Evolutionary conservation across 2,888 invertebrate species (phyloP).

Genomic region (Schrankia costaestrigalis): DNA sequence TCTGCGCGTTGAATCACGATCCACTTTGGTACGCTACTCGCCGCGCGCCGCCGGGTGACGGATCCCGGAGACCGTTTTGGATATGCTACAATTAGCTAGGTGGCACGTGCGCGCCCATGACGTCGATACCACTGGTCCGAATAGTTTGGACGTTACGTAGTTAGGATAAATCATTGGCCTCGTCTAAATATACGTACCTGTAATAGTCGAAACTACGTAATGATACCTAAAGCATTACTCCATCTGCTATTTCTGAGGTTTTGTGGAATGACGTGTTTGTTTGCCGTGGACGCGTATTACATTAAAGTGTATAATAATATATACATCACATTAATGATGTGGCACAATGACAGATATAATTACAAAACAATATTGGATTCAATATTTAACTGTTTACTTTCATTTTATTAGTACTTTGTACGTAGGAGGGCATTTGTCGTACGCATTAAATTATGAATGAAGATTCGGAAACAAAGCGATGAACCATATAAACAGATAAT

Average conservation of each 20-base stretch:
- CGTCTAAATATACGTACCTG: conserved; percentile 60
- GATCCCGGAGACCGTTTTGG: conserved; percentile 68
- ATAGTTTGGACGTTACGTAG: conserved; percentile 68
- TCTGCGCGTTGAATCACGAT: conserved; percentile 60
- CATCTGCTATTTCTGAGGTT: conserved; percentile 36
- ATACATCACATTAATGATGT: too few relatives aligned
- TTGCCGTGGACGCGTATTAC: too few relatives aligned
- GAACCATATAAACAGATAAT: background rate
- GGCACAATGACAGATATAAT: too few relatives aligned
- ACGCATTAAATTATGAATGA: background rate
- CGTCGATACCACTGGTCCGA: conserved; percentile 58
- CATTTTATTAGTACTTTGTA: too few relatives aligned
- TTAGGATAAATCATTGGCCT: conserved; percentile 61
- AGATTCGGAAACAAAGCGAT: background rate
- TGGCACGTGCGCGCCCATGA: conserved; percentile 70
- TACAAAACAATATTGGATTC: too few relatives aligned
- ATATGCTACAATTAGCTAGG: conserved; percentile 72
- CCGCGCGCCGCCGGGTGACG: conserved; percentile 41
- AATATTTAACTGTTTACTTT: too few relatives aligned
- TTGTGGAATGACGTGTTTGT: conserved; percentile 31
- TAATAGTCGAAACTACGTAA: conserved; percentile 59
- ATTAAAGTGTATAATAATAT: too few relatives aligned
- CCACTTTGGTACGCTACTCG: conserved; percentile 56
- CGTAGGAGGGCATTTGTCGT: background rate
- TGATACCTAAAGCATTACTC: conserved; percentile 34